Evolutionary conservation across 2,797 vertebrate species (phyloP), one percentile per base, ranked within the genome.

Genomic region (Smutsia gigantea): DNA sequence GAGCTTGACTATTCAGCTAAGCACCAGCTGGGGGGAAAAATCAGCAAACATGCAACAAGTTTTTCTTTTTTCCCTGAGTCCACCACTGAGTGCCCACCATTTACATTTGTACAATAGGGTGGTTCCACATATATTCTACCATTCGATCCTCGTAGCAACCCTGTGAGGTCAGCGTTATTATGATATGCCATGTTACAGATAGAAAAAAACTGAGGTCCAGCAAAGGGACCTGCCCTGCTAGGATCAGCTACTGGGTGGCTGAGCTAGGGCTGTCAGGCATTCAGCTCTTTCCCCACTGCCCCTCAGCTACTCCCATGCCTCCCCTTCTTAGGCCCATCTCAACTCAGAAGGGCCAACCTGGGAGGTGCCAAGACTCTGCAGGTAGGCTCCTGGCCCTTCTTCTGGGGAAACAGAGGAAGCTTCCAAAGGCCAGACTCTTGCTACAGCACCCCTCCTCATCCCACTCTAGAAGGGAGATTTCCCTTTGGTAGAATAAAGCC

Each of bases 71-170:
- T 57, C n/a, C 27, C n/a, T n/a, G 53, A 12, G 9, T 25, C 12
- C 8, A 3, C 27, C 23, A 14, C 37, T 29, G 31, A 12, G 0
- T 0, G 15, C 23, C 25, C 23, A 37, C 5, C 0, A 21, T 61
- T 29, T 1, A 31, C 4, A 0, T 31, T 27, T 42, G 39, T 29
- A 2, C 13, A 21, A 1, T 19, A 13, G 2, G 8, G 29, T 21
- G 51, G 10, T 31, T 84, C 39, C 59, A 0, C 4, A 0, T 18
- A 0, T 1, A 7, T 19, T 5, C 46, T 63, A 55, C 42, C 19
- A 21, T 49, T 9, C 2, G 53, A 31, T 19, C 27, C 53, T 7
- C 27, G n/a, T 0, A 37, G 63, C 23, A 15, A 15, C 7, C 49
- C 72, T 34, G 29, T 15, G 68, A 29, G 49, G 18, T 57, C 63